A percentile compares a stretch with the other conserved stretches of the same genome.
Evolutionary conservation across 2,797 vertebrate species (phyloP).

Genomic region (Chrosomus eos): DNA sequence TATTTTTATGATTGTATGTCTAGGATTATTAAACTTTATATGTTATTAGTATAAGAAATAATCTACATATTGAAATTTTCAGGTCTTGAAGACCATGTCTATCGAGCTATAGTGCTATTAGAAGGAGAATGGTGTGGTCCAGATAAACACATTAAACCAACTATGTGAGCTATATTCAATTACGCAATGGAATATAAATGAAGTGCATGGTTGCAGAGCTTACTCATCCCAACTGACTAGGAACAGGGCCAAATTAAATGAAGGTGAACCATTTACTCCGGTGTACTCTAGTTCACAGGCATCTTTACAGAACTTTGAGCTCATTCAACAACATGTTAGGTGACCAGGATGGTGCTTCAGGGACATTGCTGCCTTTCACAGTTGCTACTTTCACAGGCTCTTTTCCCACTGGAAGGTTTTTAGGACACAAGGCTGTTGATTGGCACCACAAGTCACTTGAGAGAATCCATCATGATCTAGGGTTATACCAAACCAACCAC

Average conservation of each 20-base stretch:
- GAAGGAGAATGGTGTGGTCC: neutral
- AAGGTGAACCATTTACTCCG: neutral
- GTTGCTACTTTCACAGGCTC: conserved; percentile 17
- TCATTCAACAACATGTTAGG: neutral
- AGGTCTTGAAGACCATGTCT: neutral
- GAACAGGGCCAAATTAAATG: neutral
- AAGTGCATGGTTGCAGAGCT: conserved; percentile 2
- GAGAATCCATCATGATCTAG: neutral
- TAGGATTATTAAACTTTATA: neutral
- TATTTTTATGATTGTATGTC: neutral
- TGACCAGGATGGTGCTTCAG: conserved; percentile 14
- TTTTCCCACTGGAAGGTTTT: conserved; percentile 40
- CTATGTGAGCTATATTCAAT: neutral
- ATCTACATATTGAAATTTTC: neutral
- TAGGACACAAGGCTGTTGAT: neutral
- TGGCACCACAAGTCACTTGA: neutral
- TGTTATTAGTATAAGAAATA: neutral
- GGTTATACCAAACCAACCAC: neutral
- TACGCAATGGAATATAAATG: neutral
- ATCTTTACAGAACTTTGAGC: neutral
- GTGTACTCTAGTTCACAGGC: conserved; percentile 1
- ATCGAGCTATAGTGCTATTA: neutral
- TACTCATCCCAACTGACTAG: conserved; percentile 6
- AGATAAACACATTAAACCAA: conserved; percentile 24
- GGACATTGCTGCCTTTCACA: neutral